phyloP scores from a whole-genome alignment of 2,888 invertebrate genomes.

The Therioaphis trifolii region DNA sequence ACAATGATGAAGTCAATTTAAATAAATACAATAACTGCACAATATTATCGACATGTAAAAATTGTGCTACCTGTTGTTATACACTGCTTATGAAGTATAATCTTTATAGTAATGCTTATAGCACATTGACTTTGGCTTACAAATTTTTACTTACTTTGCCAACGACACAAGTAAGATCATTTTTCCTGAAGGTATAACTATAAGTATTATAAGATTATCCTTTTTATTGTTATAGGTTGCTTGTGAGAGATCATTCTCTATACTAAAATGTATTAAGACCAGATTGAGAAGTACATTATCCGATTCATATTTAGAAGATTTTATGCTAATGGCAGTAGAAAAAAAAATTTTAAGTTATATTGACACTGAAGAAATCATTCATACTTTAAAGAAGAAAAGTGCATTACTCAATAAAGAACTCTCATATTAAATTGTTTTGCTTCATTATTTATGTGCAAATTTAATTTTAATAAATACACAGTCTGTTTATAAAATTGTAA shows the following conservation, averaged over 20 bases:
- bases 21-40: too few species aligned
- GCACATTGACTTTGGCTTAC: constrained; percentile 3
- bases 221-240: not conserved
- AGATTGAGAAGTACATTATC: too few species aligned
- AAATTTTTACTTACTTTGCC: constrained; percentile 12
- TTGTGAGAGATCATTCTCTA: too few species aligned
- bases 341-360: not conserved
- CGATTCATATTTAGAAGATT: too few species aligned
- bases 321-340: not conserved
- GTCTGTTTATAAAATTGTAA: not conserved
- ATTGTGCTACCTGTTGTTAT: too few species aligned
- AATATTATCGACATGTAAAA: too few species aligned
- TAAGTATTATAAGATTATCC: not conserved
- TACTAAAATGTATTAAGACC: not conserved
- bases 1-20: too few species aligned
- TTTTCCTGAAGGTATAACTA: too few species aligned
- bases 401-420: too few species aligned
- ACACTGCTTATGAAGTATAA: not conserved
- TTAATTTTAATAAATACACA: too few species aligned
- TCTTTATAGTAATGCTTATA: not conserved
- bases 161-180: constrained; percentile 8
- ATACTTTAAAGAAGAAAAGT: not conserved
- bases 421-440: too few species aligned
- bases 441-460: too few species aligned
- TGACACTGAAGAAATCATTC: not conserved